Evolutionary conservation across 2,113 vertebrate species (phyloP), one percentile per base, ranked within the genome.

Genomic region (Pseudonaja textilis): DNA sequence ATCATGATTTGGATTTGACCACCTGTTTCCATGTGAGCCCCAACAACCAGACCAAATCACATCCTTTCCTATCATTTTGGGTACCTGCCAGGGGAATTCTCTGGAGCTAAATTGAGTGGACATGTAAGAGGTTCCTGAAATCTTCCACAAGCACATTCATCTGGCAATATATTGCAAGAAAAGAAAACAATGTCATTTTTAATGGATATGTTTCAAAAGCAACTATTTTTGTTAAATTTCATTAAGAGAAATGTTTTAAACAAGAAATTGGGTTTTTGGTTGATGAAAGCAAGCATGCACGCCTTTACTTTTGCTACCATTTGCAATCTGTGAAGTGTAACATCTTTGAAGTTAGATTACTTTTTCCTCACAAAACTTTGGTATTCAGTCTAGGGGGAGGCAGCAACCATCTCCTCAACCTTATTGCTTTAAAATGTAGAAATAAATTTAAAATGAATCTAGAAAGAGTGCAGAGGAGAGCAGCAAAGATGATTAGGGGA

Each of bases 61-160:
- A 10, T 50, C 0, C 47, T 50, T 7, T 7, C 47, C 47, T 7
- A 7, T 52, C 93, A 3, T 11, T 23, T 85, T 94, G 87, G 89
- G 92, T 96, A 99, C 99, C 98, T 99, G 98, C 99, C 99, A 99
- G 12, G 98, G 98, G 94, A 98, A 99, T 54, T 10, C 94, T 47
- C 96, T 95, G 1, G 94, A 74, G 23, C 89, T 90, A 89, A 87
- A 14, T 4, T 14, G 55, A 81, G 1, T 1, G 6, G 52, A 26
- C 0, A 2, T 50, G 29, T 29, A 39, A 93, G 87, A 5, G 89
- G 8, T 0, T 93, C 86, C 47, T 92, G 88, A 89, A 96, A 90
- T 96, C 91, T 94, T 91, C 98, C 97, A n/a, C 98, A 98, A 0
- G 97, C 97, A 93, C 97, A 98, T 12, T 91, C 45, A 94, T 97